Percentiles rank a stretch among this genome's conserved stretches.
Evolutionary conservation across 2,888 invertebrate species (phyloP).

Genomic region (Deilephila porcellus): DNA sequence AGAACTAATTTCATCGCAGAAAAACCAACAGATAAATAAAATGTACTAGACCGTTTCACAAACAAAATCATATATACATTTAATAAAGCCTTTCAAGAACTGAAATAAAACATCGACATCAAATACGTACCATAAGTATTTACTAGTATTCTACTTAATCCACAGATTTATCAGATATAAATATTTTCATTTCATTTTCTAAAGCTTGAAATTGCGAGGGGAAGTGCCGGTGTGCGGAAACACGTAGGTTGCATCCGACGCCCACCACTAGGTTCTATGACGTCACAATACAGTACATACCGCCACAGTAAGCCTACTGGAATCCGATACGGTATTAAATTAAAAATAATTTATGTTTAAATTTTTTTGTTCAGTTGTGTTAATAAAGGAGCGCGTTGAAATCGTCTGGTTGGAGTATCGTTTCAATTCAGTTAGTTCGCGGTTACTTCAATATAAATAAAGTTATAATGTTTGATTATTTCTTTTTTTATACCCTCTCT

Average conservation of each 20-base stretch:
- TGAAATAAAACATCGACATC: background rate
- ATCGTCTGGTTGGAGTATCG: slow-evolving; percentile 15
- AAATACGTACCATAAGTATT: background rate
- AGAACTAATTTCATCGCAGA: no score
- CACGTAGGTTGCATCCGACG: slow-evolving; percentile 48
- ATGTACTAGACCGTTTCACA: no score
- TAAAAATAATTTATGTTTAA: no score
- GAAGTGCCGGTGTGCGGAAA: slow-evolving; percentile 28
- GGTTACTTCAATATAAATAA: background rate
- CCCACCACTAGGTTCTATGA: slow-evolving; percentile 36
- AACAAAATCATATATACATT: no score
- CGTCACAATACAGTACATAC: background rate
- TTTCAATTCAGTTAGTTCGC: background rate
- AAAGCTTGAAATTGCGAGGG: slow-evolving; percentile 21
- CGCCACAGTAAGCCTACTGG: background rate
- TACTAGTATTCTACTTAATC: background rate
- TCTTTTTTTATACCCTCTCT: background rate
- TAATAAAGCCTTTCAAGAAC: background rate
- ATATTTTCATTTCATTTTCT: slow-evolving; percentile 4
- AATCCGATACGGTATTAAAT: background rate
- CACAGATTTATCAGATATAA: background rate
- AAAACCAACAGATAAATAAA: no score
- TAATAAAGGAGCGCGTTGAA: slow-evolving; percentile 15
- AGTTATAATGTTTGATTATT: background rate
- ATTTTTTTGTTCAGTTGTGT: no score